Base-by-base conservation (phyloP, 1,140 invertebrate genomes). In the Leptopilina boulardi region DNA sequence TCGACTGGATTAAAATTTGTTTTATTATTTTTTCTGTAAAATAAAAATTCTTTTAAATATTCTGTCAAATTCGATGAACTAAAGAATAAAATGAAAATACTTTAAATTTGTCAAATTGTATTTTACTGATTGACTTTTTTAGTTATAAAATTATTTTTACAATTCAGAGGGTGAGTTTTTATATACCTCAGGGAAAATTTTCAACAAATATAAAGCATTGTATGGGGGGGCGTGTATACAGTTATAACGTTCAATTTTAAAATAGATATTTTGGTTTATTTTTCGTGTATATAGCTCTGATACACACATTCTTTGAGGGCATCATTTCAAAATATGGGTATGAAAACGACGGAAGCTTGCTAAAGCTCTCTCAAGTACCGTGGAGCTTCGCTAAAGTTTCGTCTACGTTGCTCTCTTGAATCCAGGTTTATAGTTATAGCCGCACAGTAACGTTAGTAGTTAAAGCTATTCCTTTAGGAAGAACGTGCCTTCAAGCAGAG, bases 401-500 rank as follows among this genome's bases (percentile, higher is more conserved):
- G 11, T 30, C 54, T 59, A 59, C 59, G 59, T 34, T 66, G 59
- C 59, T 66, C 26, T 66, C 59, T 66, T 66, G 59, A 11, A 66
- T 66, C 23, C 21, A 66, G 59, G 59, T 66, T 66, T 66, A 66
- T 66, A 26, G 59, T 66, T 66, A 66, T 66, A 66, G 15, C 59
- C 13, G n/a, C n/a, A 34, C 26, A 66, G 23, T 34, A 66, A 34
- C 26, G 59, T 66, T 30, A 30, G 59, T 66, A 66, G 21, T 66
- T 66, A 30, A 66, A 66, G 23, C 21, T n/a, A 66, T 66, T 66
- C 15, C 26, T n/a, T 66, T 30, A 26, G 23, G 59, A 66, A n/a
- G 26, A 66, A 30, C 59, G 15, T 30, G 59, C 13, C 26, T n/a
- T 66, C 26, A n/a, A 30, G 15, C 59, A 66, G 23, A 30, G 13